A percentile compares a stretch with the other conserved stretches of the same genome.
These are phyloP conservation scores for Tricholauxania praeusta DNA, from an alignment of 2,888 invertebrate genomes.

Conservation along the genomic window DNA sequence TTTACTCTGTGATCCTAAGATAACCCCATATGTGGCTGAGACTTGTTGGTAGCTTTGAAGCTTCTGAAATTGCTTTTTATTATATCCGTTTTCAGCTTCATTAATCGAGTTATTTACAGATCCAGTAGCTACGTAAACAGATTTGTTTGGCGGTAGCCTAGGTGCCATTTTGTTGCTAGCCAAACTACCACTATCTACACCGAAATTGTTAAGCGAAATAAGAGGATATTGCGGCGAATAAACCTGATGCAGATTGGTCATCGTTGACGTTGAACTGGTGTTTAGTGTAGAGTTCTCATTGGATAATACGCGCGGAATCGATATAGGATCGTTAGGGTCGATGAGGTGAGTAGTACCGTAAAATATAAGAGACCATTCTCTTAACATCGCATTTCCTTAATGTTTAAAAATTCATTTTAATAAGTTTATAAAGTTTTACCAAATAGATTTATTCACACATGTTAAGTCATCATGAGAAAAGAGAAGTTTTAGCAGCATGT, in stretches of 20 bases:
- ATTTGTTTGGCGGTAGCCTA: slow-evolving; percentile 56
- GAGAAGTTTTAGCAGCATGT: slow-evolving; percentile 14
- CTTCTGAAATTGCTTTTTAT: slow-evolving; percentile 47
- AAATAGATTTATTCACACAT: slow-evolving; percentile 13
- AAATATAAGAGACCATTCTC: slow-evolving; percentile 93
- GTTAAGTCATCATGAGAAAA: slow-evolving; percentile 18
- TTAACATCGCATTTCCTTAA: slow-evolving; percentile 86
- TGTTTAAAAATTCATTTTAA: slow-evolving; percentile 1
- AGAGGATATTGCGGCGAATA: slow-evolving; percentile 65
- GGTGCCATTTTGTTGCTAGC: slow-evolving; percentile 49
- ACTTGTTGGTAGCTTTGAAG: slow-evolving; percentile 62
- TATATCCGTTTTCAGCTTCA: slow-evolving; percentile 43
- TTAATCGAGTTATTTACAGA: slow-evolving; percentile 38
- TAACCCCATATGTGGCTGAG: slow-evolving; percentile 61
- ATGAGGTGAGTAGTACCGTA: slow-evolving; percentile 84
- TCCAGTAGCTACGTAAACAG: slow-evolving; percentile 51
- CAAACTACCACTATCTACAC: slow-evolving; percentile 43
- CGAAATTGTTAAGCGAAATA: slow-evolving; percentile 61
- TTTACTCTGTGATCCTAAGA: slow-evolving; percentile 54
- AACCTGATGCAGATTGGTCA: slow-evolving; percentile 63
- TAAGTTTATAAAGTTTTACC: neutral
- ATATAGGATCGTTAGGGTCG: slow-evolving; percentile 74
- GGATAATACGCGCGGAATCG: slow-evolving; percentile 61
- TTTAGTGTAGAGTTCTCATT: slow-evolving; percentile 62
- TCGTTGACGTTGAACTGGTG: slow-evolving; percentile 55